phyloP scores from a whole-genome alignment of 2,797 vertebrate species.

The Paguma larvata region DNA sequence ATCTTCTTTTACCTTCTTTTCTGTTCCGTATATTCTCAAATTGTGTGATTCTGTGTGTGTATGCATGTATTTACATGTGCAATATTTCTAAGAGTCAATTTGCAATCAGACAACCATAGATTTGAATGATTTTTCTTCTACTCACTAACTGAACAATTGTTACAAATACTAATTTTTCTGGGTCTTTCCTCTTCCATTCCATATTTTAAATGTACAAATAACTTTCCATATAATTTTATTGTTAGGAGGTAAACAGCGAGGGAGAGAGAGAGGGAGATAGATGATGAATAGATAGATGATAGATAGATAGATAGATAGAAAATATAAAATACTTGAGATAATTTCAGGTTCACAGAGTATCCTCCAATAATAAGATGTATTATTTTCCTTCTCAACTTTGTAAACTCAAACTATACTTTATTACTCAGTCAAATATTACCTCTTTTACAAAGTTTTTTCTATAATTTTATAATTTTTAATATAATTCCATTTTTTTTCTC shows the following conservation, averaged over 20 bases:
- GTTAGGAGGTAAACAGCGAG: neutral
- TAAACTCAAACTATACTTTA: neutral
- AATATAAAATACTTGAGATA: neutral
- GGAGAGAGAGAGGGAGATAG: neutral
- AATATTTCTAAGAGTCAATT: neutral
- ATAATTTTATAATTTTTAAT: neutral
- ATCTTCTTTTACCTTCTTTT: neutral
- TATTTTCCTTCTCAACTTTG: neutral
- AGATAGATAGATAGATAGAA: neutral
- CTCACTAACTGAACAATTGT: neutral
- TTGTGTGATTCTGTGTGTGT: neutral
- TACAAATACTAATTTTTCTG: conserved; percentile 1
- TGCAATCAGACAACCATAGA: neutral
- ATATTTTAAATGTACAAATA: neutral
- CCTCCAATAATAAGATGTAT: neutral
- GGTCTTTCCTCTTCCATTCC: neutral
- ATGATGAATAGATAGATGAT: neutral
- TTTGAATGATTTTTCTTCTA: neutral
- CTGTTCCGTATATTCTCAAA: neutral
- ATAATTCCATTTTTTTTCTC: neutral
- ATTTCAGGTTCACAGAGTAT: neutral
- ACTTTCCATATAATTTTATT: neutral
- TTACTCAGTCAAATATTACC: neutral
- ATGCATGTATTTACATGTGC: neutral
- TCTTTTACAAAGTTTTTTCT: neutral